Evolutionary conservation across 1,140 invertebrate genomes (phyloP).

Genomic region (Cyclargus thomasi): DNA sequence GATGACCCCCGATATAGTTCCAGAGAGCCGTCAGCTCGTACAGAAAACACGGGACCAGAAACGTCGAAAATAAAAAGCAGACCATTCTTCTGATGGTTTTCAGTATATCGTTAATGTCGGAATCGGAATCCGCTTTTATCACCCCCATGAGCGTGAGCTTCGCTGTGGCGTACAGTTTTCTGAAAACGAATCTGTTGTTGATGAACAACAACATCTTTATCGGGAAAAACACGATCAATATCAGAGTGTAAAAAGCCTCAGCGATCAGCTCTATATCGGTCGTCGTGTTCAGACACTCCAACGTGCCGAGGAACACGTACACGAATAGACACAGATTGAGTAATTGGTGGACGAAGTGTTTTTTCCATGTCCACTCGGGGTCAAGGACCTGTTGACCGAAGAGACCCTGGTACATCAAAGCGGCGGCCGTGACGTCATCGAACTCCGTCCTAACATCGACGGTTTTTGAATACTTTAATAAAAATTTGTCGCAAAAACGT

Average conservation of each 20-base stretch:
- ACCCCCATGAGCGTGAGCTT: constrained; percentile 41
- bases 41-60: constrained; percentile 34
- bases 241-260: constrained; percentile 49
- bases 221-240: constrained; percentile 38
- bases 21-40: constrained; percentile 43
- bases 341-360: constrained; percentile 36
- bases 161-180: constrained; percentile 36
- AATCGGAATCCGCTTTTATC: constrained; percentile 32
- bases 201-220: constrained; percentile 48
- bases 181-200: constrained; percentile 35
- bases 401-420: constrained; percentile 41
- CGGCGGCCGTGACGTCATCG: constrained; percentile 38
- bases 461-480: constrained; percentile 39
- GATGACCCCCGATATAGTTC: constrained; percentile 41
- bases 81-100: constrained; percentile 34
- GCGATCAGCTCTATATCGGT: constrained; percentile 36
- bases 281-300: constrained; percentile 35
- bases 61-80: constrained; percentile 29
- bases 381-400: constrained; percentile 54
- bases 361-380: constrained; percentile 50
- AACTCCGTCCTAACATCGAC: constrained; percentile 41
- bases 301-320: constrained; percentile 51
- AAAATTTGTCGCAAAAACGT: constrained; percentile 25
- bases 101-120: constrained; percentile 28
- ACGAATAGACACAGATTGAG: constrained; percentile 35